Evolutionary conservation across 2,113 vertebrate genomes (phyloP).

Genomic region (Prunella fulvescens): DNA sequence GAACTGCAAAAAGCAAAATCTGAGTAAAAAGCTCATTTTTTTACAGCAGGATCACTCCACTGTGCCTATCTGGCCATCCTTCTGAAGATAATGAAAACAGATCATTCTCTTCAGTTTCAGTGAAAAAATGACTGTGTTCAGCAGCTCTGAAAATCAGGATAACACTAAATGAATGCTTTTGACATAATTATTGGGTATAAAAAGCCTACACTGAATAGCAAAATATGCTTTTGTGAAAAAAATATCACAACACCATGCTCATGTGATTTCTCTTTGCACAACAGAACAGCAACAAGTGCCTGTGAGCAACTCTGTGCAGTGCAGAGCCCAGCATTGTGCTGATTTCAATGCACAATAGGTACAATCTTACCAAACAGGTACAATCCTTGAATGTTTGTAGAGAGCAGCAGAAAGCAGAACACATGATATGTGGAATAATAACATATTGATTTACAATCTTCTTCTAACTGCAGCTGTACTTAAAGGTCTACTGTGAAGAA

Average conservation of each 20-base stretch:
- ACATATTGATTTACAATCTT: background rate
- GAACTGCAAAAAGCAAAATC: background rate
- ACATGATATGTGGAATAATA: background rate
- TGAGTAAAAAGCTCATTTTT: background rate
- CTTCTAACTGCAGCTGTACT: background rate
- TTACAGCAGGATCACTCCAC: background rate
- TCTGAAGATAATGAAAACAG: background rate
- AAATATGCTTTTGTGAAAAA: background rate
- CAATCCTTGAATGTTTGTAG: background rate
- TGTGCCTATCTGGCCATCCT: background rate
- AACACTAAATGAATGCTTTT: background rate
- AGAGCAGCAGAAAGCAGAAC: background rate
- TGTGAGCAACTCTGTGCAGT: background rate
- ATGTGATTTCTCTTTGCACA: background rate
- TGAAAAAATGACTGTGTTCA: background rate
- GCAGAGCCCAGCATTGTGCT: background rate
- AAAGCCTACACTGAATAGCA: background rate
- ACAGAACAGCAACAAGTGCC: background rate
- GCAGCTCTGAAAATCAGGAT: background rate
- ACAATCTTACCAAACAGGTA: background rate
- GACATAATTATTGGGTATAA: background rate
- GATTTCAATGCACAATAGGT: background rate
- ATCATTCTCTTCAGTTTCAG: background rate
- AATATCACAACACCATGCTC: background rate
- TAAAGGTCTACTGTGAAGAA: background rate